Conservation (phyloP, 2,888 invertebrate genomes). For the Laothoe populi region DNA sequence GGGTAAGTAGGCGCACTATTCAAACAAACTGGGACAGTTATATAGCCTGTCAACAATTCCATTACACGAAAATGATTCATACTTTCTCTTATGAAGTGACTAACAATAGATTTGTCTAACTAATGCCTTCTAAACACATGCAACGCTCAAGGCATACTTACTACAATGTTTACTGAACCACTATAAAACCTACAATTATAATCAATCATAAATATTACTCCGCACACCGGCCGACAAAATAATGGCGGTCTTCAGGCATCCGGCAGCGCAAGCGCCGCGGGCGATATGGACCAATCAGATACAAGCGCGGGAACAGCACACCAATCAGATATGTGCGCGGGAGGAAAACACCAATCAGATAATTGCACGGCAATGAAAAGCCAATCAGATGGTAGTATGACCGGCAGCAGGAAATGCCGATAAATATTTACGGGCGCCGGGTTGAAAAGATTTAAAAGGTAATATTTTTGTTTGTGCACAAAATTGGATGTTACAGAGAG, state of each 20-base stretch:
- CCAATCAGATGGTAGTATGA: slow-evolving; percentile 29
- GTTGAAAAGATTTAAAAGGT: slow-evolving; percentile 32
- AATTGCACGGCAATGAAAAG: slow-evolving; percentile 32
- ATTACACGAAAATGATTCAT: not conserved
- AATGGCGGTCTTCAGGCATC: slow-evolving; percentile 38
- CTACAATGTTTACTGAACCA: slow-evolving; percentile 33
- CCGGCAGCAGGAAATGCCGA: slow-evolving; percentile 29
- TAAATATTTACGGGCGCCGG: slow-evolving; percentile 27
- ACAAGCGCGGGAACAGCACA: slow-evolving; percentile 28
- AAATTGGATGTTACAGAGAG: too few species aligned
- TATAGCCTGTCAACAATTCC: not conserved
- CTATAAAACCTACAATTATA: slow-evolving; percentile 45
- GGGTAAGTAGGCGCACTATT: not conserved
- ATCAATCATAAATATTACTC: slow-evolving; percentile 42
- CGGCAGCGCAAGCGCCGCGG: slow-evolving; percentile 40
- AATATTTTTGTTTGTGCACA: slow-evolving; percentile 30
- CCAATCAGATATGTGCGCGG: slow-evolving; percentile 39
- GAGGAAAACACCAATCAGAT: slow-evolving; percentile 25
- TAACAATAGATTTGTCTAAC: not conserved
- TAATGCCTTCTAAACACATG: not conserved
- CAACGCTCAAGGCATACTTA: not conserved
- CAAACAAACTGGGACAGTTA: not conserved
- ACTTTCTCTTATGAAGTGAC: not conserved
- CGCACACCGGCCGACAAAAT: slow-evolving; percentile 36
- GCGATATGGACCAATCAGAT: slow-evolving; percentile 42